These are phyloP conservation scores for Mythimna pallens DNA, from an alignment of 2,888 invertebrate genomes.

Conservation along the genomic window DNA sequence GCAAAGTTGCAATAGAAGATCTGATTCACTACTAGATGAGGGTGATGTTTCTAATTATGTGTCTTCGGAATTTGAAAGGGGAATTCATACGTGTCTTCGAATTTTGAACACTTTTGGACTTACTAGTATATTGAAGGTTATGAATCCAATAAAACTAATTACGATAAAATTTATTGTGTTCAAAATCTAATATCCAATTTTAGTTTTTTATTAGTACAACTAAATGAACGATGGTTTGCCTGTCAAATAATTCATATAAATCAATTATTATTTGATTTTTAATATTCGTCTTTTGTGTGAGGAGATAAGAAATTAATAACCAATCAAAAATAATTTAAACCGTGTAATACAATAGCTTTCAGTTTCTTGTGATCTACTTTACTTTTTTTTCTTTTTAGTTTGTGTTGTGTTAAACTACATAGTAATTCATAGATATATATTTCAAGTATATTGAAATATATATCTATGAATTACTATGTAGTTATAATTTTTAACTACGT, in stretches of 20 bases:
- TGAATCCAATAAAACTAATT: conserved; percentile 27
- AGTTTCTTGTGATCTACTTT: background rate
- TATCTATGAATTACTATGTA: too few relatives aligned
- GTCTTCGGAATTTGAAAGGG: conserved; percentile 45
- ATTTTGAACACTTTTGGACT: conserved; percentile 33
- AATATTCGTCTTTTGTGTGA: conserved; percentile 15
- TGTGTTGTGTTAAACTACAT: too few relatives aligned
- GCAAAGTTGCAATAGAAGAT: conserved; percentile 49
- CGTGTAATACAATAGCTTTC: background rate
- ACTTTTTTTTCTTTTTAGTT: too few relatives aligned
- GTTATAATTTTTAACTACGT: background rate
- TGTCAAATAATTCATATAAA: conserved; percentile 52
- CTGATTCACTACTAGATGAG: conserved; percentile 36
- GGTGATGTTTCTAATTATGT: conserved; percentile 43
- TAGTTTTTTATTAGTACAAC: conserved; percentile 18
- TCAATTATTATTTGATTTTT: conserved; percentile 29
- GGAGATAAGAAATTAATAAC: conserved; percentile 24
- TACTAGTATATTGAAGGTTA: conserved; percentile 32
- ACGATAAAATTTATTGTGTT: conserved; percentile 25
- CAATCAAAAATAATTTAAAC: conserved; percentile 17
- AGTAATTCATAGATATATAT: too few relatives aligned
- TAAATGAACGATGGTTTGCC: conserved; percentile 6
- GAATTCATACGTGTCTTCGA: background rate
- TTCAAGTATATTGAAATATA: too few relatives aligned
- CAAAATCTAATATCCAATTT: conserved; percentile 22